These are phyloP conservation scores for Indicator maculatus DNA, from an alignment of 2,113 vertebrate genomes.

Conservation along the genomic window DNA sequence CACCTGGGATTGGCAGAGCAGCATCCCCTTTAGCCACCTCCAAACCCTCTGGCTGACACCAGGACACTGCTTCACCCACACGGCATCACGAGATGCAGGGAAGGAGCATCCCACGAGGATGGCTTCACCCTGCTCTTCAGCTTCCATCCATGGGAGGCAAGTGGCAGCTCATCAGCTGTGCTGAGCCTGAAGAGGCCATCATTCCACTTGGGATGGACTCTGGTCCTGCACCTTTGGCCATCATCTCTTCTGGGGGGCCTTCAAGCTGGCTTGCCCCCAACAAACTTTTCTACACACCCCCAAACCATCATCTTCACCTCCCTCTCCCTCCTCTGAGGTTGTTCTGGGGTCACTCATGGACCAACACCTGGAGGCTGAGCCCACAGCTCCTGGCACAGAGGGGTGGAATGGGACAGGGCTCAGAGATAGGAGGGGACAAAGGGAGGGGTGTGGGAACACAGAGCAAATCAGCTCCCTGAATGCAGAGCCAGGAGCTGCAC, in stretches of 20 bases:
- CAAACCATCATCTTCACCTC: not conserved
- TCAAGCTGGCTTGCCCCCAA: not conserved
- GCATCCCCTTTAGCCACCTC: rapidly evolving
- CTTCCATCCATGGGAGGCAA: rapidly evolving
- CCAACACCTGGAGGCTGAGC: not conserved
- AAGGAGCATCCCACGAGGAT: not conserved
- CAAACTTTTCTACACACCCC: not conserved
- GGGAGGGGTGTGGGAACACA: too few relatives aligned
- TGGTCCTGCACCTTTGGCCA: not conserved
- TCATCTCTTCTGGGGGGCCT: not conserved
- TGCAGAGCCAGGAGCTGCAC: not conserved
- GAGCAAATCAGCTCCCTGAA: not conserved
- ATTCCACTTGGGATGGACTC: not conserved
- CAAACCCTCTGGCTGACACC: not conserved
- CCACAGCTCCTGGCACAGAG: rapidly evolving
- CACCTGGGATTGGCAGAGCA: rapidly evolving
- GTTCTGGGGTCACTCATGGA: rapidly evolving
- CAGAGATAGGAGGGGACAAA: rapidly evolving
- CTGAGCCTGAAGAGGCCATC: rapidly evolving
- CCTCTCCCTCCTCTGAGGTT: rapidly evolving
- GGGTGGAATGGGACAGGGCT: not conserved
- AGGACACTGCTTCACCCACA: rapidly evolving
- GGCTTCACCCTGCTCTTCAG: rapidly evolving
- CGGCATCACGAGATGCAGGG: rapidly evolving
- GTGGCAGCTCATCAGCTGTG: rapidly evolving